Percentiles rank a stretch among this genome's conserved stretches.
Conservation (phyloP, 2,113 vertebrate genomes). For the Pithys albifrons region DNA sequence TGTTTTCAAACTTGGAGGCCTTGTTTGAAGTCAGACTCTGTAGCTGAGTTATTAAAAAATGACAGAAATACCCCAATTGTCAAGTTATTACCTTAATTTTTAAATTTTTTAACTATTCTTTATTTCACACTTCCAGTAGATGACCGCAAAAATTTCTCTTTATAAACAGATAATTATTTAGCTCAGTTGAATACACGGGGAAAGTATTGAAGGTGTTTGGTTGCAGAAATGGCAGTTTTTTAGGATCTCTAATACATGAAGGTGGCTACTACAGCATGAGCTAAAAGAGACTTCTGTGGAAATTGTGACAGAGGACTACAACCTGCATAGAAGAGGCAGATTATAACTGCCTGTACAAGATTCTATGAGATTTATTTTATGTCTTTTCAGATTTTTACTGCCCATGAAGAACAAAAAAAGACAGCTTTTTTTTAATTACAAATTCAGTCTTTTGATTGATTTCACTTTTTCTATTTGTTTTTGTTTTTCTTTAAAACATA, state of each 20-base stretch:
- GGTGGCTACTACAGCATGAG: neutral
- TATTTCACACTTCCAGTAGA: neutral
- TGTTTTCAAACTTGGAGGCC: neutral
- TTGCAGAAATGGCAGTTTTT: neutral
- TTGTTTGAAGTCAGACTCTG: neutral
- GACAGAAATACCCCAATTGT: neutral
- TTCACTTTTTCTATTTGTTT: neutral
- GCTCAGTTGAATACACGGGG: neutral
- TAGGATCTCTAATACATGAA: neutral
- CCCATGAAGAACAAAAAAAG: neutral
- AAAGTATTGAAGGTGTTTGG: neutral
- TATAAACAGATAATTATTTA: neutral
- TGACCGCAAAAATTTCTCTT: neutral
- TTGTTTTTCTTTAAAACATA: neutral
- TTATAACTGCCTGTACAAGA: neutral
- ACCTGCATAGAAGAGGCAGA: neutral
- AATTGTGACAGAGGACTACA: neutral
- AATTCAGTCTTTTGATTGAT: neutral
- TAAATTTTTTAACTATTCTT: neutral
- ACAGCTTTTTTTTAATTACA: neutral
- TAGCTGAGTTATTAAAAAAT: neutral
- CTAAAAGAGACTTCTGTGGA: neutral
- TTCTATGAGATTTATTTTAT: neutral
- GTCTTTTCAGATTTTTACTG: neutral
- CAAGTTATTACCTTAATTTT: neutral